phyloP scores from a whole-genome alignment of 2,888 invertebrate genomes.

The Macroteleia sp. region DNA sequence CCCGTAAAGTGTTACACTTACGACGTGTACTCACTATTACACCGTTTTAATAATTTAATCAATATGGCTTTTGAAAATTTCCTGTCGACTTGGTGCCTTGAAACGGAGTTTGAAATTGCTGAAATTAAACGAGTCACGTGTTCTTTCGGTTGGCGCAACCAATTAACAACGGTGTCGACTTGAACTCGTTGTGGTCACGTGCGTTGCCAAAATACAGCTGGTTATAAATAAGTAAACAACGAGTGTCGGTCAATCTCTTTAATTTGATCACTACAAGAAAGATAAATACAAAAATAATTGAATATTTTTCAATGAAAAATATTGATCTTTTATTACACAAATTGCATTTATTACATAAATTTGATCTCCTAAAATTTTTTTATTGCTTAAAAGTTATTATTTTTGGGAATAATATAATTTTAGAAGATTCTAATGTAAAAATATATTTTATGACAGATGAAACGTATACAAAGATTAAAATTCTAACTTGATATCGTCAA shows the following conservation, averaged over 20 bases:
- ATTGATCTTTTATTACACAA: no score
- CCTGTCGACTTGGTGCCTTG: constrained; percentile 14
- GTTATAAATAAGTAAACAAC: constrained; percentile 46
- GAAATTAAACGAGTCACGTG: constrained; percentile 57
- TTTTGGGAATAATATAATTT: no score
- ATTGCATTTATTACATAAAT: no score
- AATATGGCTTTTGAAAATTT: constrained; percentile 32
- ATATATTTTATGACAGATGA: no score
- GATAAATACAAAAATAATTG: no score
- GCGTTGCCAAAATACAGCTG: constrained; percentile 53
- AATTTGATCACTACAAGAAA: no score
- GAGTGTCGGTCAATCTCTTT: constrained; percentile 4
- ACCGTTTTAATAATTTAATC: constrained; percentile 55
- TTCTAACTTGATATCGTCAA: no score
- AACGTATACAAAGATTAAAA: no score
- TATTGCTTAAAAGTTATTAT: no score
- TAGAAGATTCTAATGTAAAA: no score
- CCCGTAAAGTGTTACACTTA: constrained; percentile 44
- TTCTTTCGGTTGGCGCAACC: constrained; percentile 47
- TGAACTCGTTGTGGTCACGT: constrained; percentile 46
- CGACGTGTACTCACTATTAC: constrained; percentile 32
- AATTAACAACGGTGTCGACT: constrained; percentile 50
- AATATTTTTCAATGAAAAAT: no score
- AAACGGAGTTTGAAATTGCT: constrained; percentile 5
- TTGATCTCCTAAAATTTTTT: no score